Evolutionary conservation across 2,888 invertebrate species (phyloP).

Genomic region (Eupithecia vulgata): DNA sequence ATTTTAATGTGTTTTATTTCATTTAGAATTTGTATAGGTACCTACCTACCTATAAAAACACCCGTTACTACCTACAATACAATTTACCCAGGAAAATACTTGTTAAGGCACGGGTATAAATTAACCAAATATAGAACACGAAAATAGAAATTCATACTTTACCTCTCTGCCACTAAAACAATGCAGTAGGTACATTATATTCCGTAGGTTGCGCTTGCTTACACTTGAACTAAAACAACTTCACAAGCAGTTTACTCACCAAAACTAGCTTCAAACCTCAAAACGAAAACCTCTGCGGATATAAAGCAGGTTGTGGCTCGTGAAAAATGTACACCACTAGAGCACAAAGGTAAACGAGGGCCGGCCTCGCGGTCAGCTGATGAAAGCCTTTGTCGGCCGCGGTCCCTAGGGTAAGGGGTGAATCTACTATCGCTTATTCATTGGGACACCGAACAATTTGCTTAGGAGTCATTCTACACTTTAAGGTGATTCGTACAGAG

Average conservation of each 20-base stretch:
- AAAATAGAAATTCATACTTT: no score
- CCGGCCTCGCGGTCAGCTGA: constrained; percentile 7
- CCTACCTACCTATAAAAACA: no score
- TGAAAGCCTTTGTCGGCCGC: not conserved
- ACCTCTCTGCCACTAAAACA: no score
- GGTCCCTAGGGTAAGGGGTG: not conserved
- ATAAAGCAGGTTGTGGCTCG: constrained; percentile 1
- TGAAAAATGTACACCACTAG: not conserved
- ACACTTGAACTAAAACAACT: not conserved
- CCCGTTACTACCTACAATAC: no score
- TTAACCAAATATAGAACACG: not conserved
- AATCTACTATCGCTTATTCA: constrained; percentile 4
- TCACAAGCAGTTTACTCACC: not conserved
- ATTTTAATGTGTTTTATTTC: no score
- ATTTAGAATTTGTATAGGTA: no score
- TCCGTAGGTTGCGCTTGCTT: not conserved
- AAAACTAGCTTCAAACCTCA: not conserved
- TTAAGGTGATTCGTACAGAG: not conserved
- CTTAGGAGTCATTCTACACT: not conserved
- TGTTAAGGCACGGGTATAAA: no score
- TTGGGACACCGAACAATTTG: not conserved
- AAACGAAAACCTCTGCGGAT: constrained; percentile 6
- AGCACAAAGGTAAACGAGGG: constrained; percentile 9
- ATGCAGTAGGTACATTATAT: not conserved
- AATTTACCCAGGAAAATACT: no score